Base-by-base conservation (phyloP, 30 jellyfish, hydroid and myxozoan genomes). In the Pseudorhiza aurosa region DNA sequence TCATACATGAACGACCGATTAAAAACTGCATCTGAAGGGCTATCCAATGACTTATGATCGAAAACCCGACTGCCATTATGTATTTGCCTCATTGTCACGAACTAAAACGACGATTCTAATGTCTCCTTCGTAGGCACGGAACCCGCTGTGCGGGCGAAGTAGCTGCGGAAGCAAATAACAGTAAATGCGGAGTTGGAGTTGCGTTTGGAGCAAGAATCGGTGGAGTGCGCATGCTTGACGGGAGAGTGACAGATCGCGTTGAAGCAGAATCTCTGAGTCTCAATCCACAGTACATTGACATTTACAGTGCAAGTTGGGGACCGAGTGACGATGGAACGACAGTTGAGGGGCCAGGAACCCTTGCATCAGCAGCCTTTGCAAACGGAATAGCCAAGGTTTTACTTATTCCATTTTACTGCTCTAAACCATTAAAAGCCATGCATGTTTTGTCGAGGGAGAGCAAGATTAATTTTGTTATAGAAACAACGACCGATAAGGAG, bases 101-200 rank as follows among this genome's bases (percentile, higher is more conserved):
- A n/a, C n/a, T n/a, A n/a, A n/a, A n/a, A n/a, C n/a, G n/a, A n/a
- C n/a, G n/a, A n/a, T n/a, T n/a, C n/a, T n/a, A n/a, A n/a, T 63
- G 8, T 24, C 51, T 59, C 31, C 42, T 71, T 63, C 49, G 17
- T 56, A 95, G 99, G 82, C 99, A 95, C 77, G 99, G 99, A 71
- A 95, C 99, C 83, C 96, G 99, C 75, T 95, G 99, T 75, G 99
- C 99, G 77, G 99, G 99, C 17, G 99, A 95, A 81, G 99, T 95
- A 0, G 98, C 99, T 31, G 98, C 99, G 44, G 95, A 87, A 59
- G 98, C 98, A 8, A 95, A 95, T 68, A 95, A 95, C 79, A 72
- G 97, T n/a, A 85, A 77, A 42, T 95, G 99, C 86, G 99, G 99
- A 1, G 98, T 95, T 44, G 99, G 99, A 22, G 99, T 95, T 2